Conservation (phyloP, 1,140 invertebrate genomes). For the Achroia grisella region DNA sequence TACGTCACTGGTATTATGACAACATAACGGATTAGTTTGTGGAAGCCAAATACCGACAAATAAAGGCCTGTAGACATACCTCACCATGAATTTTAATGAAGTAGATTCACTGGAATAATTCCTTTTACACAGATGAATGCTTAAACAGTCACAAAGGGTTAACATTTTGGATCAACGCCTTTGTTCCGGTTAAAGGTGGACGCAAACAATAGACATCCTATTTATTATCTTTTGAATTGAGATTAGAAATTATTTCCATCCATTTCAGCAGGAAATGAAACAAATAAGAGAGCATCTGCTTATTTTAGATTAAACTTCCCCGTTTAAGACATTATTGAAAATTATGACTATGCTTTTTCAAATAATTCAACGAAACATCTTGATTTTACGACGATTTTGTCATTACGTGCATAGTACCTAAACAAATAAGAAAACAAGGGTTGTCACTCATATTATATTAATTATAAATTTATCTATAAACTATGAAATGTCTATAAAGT, state of each 20-base stretch:
- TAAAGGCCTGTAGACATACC: constrained; percentile 23
- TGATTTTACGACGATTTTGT: too few species aligned
- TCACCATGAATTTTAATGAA: constrained; percentile 37
- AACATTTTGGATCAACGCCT: constrained; percentile 28
- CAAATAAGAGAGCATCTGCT: constrained; percentile 4
- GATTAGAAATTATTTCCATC: constrained; percentile 8
- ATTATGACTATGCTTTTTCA: too few species aligned
- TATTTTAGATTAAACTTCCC: not conserved
- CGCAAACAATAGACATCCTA: constrained; percentile 7
- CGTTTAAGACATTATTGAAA: not conserved
- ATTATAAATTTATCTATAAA: too few species aligned
- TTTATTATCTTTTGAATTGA: constrained; percentile 7
- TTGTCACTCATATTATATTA: too few species aligned
- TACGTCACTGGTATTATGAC: too few species aligned
- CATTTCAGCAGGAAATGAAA: constrained; percentile 3
- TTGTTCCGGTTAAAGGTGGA: constrained; percentile 17
- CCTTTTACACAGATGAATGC: constrained; percentile 29
- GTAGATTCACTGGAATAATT: constrained; percentile 29
- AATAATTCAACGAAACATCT: too few species aligned
- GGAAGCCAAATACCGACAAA: constrained; percentile 17
- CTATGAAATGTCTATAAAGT: too few species aligned
- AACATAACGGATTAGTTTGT: constrained; percentile 3
- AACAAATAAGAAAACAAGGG: too few species aligned
- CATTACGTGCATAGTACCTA: too few species aligned
- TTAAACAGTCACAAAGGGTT: constrained; percentile 29